These are phyloP conservation scores for Anguilla pacifica DNA, from an alignment of 2,797 vertebrate genomes.

Conservation along the genomic window DNA sequence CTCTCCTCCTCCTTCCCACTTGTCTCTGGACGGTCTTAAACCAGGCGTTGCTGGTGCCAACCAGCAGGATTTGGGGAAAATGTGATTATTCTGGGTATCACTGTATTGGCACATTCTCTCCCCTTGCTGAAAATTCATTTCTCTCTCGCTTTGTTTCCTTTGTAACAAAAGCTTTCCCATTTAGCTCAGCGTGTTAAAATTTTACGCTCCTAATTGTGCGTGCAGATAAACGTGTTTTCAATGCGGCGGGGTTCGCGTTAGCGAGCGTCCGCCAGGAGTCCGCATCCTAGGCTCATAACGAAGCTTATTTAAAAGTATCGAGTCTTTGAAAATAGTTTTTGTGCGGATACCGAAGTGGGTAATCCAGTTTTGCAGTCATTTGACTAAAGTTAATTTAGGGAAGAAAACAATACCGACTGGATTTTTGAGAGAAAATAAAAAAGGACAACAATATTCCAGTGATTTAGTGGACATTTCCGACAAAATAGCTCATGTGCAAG, in stretches of 20 bases:
- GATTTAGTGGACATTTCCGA: neutral
- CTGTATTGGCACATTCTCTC: slow-evolving; percentile 60
- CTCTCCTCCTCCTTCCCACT: slow-evolving; percentile 32
- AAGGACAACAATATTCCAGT: neutral
- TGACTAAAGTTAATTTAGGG: slow-evolving; percentile 61
- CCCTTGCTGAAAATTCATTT: slow-evolving; percentile 55
- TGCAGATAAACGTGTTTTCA: slow-evolving; percentile 71
- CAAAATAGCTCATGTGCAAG: neutral
- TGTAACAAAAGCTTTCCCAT: slow-evolving; percentile 75
- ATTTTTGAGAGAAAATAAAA: slow-evolving; percentile 1
- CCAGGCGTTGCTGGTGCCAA: slow-evolving; percentile 59
- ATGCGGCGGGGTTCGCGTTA: slow-evolving; percentile 43
- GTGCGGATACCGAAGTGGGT: slow-evolving; percentile 64
- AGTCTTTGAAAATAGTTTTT: slow-evolving; percentile 62
- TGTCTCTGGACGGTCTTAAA: slow-evolving; percentile 61
- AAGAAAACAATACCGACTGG: slow-evolving; percentile 51
- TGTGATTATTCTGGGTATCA: slow-evolving; percentile 75
- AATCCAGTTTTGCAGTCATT: slow-evolving; percentile 66
- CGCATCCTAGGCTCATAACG: neutral
- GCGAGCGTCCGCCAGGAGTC: slow-evolving; percentile 19
- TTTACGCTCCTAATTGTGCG: slow-evolving; percentile 76
- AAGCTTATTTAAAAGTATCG: slow-evolving; percentile 18
- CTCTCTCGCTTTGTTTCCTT: slow-evolving; percentile 71
- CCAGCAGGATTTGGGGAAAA: slow-evolving; percentile 66
- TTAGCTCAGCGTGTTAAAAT: slow-evolving; percentile 75